Evolutionary conservation across 2,113 vertebrate species (phyloP).

Genomic region (Lates calcarifer): DNA sequence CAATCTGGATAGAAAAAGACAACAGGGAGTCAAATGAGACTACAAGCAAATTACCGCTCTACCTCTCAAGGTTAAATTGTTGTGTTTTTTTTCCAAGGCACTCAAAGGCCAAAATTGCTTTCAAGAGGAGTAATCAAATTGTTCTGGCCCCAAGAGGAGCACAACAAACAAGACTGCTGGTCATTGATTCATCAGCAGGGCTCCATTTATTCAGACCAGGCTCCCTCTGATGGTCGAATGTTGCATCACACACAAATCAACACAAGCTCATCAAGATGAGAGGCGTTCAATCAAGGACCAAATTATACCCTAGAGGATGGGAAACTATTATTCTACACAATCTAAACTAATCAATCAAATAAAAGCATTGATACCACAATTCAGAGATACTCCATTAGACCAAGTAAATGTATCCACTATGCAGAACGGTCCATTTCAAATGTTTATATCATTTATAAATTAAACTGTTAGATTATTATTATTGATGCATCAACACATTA

Average conservation of each 20-base stretch:
- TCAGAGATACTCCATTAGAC: neutral
- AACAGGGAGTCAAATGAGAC: neutral
- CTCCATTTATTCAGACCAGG: constrained; percentile 26
- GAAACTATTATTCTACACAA: neutral
- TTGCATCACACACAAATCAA: constrained; percentile 30
- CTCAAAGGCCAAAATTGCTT: constrained; percentile 24
- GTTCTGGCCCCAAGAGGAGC: neutral
- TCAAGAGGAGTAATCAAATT: constrained; percentile 37
- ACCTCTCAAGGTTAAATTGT: constrained; percentile 19
- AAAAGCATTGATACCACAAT: neutral
- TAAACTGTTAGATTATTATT: too few relatives aligned
- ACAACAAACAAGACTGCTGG: neutral
- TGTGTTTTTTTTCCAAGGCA: constrained; percentile 1
- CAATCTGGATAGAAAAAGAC: neutral
- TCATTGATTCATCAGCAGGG: neutral
- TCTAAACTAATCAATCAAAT: neutral
- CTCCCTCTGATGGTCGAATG: constrained; percentile 54
- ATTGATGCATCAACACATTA: too few relatives aligned
- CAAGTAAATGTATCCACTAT: too few relatives aligned
- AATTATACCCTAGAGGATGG: neutral
- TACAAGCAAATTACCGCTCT: constrained; percentile 7
- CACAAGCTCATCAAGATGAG: neutral
- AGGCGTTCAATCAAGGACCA: neutral
- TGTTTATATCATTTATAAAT: neutral
- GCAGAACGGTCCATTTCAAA: neutral